Percentiles rank a stretch among this genome's conserved stretches.
Conservation (phyloP, 1,140 invertebrate genomes). For the Panulirus ornatus region DNA sequence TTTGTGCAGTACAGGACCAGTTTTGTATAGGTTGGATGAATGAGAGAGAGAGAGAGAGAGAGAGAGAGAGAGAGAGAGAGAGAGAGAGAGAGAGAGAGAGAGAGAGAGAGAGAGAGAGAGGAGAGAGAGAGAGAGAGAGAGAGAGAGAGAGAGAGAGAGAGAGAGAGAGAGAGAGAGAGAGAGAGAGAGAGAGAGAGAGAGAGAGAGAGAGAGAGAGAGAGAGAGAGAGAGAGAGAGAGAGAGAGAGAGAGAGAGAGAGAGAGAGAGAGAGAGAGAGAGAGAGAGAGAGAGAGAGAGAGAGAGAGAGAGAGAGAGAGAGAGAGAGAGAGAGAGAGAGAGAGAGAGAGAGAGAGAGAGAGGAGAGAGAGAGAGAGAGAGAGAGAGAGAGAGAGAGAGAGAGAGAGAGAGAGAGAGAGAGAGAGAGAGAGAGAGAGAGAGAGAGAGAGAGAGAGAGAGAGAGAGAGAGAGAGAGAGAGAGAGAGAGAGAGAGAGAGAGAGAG, state of each 20-base stretch:
- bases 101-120: not conserved
- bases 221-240: not conserved
- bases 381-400: not conserved
- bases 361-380: not conserved
- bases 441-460: not conserved
- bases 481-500: not conserved
- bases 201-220: not conserved
- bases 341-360: not conserved
- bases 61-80: conserved; percentile 10
- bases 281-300: conserved; percentile 8
- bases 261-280: conserved; percentile 18
- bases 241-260: not conserved
- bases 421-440: not conserved
- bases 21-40: too few relatives aligned
- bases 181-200: not conserved
- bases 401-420: not conserved
- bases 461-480: not conserved
- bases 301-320: not conserved
- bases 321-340: not conserved
- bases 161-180: not conserved
- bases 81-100: too few relatives aligned
- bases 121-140: not conserved
- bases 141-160: not conserved
- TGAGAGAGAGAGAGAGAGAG: conserved; percentile 31
- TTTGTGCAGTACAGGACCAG: too few relatives aligned